Percentiles rank a stretch among this genome's conserved stretches.
phyloP scores from a whole-genome alignment of 2,888 invertebrate species.

The Penaeus monodon region DNA sequence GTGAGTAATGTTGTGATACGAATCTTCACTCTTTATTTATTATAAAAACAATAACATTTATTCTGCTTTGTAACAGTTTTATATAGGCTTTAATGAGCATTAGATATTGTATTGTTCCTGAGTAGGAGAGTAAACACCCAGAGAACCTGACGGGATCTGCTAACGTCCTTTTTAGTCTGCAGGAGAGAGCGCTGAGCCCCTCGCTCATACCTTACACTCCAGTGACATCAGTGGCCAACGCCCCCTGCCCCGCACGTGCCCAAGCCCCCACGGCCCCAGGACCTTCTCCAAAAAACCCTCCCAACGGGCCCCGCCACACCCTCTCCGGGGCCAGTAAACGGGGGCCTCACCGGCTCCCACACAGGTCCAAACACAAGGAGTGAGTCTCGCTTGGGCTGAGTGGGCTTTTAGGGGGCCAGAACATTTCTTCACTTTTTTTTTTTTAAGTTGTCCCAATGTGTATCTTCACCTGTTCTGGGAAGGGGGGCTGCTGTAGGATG shows the following conservation, averaged over 20 bases:
- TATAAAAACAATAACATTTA: neutral
- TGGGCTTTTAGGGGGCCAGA: too few relatives aligned
- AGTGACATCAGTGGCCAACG: constrained; percentile 33
- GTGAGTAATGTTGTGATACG: constrained; percentile 25
- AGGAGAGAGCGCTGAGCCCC: constrained; percentile 59
- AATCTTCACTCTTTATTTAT: neutral
- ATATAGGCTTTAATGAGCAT: neutral
- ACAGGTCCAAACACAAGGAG: too few relatives aligned
- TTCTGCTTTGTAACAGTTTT: neutral
- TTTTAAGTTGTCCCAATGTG: too few relatives aligned
- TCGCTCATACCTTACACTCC: constrained; percentile 46
- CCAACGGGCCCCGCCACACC: constrained; percentile 39
- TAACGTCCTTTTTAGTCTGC: constrained; percentile 32
- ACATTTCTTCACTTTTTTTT: too few relatives aligned
- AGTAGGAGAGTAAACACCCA: neutral
- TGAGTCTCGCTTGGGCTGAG: too few relatives aligned
- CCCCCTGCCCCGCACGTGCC: constrained; percentile 32
- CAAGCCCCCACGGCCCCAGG: constrained; percentile 38
- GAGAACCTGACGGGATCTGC: neutral
- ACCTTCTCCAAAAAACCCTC: constrained; percentile 51
- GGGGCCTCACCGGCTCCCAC: too few relatives aligned
- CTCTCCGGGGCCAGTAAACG: constrained; percentile 36
- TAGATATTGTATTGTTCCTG: neutral
- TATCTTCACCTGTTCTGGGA: too few relatives aligned
- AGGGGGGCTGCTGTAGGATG: too few relatives aligned